Base-by-base conservation (phyloP, 2,113 vertebrate species). In the Centropus bengalensis region DNA sequence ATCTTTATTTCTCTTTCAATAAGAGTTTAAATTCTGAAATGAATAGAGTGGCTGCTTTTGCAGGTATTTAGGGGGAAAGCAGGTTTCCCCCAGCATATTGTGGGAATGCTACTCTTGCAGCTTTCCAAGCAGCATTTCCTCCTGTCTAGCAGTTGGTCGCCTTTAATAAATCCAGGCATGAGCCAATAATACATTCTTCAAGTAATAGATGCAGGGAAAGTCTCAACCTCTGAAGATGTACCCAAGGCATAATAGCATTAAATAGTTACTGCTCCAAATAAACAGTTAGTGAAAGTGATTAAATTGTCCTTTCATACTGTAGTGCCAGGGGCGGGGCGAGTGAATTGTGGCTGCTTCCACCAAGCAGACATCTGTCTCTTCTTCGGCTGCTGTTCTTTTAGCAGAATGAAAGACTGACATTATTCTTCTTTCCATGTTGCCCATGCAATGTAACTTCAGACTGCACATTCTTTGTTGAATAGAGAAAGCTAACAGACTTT, bases 301-400 rank as follows among this genome's bases (percentile, higher is more conserved):
- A 87, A 87, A 84, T 58, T 82, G 49, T 17, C 3, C 3, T 89
- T 93, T 85, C 55, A 73, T 82, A 19, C 38, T 75, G n/a, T 21
- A 94, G 70, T 42, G 75, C 28, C 20, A 15, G 40, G 40, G 22
- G 21, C 8, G 47, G 47, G 47, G 6, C 27, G 8, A 38, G 24
- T 16, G 32, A 80, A 81, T 85, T 82, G 49, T 9, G 42, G 59
- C 63, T 91, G 49, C 40, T 92, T 14, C 14, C 33, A 88, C 58
- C 55, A 93, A 67, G 80, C 23, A 89, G 84, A 76, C 85, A 92
- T 94, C 81, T 93, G 73, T 19, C 36, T 85, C 84, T 89, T 49
- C 89, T 88, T 81, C 89, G 38, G 38, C 64, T 70, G 69, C 88
- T 68, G 17, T 22, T 82, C 77, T 85, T 82, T 66, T 9, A 92